phyloP scores from a whole-genome alignment of 2,113 vertebrate species.

The Corythoichthys intestinalis region DNA sequence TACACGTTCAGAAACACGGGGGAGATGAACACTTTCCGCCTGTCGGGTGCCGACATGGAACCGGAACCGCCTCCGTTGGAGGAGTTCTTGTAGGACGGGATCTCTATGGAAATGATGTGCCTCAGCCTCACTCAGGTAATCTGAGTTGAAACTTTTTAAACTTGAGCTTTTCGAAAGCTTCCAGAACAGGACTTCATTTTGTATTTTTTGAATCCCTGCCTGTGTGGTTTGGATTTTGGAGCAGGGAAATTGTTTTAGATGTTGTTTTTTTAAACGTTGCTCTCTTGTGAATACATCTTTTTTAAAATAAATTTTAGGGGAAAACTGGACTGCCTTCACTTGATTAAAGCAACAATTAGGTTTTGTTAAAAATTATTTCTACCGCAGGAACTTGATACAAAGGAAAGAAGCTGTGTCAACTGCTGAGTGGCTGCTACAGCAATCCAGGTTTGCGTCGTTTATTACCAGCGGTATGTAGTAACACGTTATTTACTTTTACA shows the following conservation, averaged over 20 bases:
- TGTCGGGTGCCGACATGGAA: constrained; percentile 48
- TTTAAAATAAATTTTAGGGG: constrained; percentile 53
- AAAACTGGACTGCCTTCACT: not conserved
- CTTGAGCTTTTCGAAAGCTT: constrained; percentile 15
- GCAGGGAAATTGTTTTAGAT: constrained; percentile 4
- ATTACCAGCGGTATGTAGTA: not conserved
- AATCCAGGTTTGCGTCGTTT: constrained; percentile 21
- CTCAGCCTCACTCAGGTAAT: constrained; percentile 27
- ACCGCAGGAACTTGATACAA: constrained; percentile 31
- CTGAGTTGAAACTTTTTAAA: constrained; percentile 12
- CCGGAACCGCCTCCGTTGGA: constrained; percentile 27
- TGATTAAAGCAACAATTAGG: constrained; percentile 1
- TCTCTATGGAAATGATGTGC: not conserved
- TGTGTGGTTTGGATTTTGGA: constrained; percentile 10
- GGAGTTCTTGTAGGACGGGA: constrained; percentile 38
- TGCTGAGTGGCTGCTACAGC: constrained; percentile 2
- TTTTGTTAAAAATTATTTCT: constrained; percentile 19
- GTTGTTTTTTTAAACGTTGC: constrained; percentile 2
- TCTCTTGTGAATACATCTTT: constrained; percentile 38
- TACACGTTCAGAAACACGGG: constrained; percentile 77
- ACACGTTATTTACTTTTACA: no score
- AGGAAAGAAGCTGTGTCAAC: constrained; percentile 24
- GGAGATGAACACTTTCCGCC: constrained; percentile 61
- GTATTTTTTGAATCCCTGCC: constrained; percentile 22
- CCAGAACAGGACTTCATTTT: constrained; percentile 4